These are phyloP conservation scores for Pseudomugil gertrudae DNA, from an alignment of 2,797 vertebrate genomes.

Conservation along the genomic window DNA sequence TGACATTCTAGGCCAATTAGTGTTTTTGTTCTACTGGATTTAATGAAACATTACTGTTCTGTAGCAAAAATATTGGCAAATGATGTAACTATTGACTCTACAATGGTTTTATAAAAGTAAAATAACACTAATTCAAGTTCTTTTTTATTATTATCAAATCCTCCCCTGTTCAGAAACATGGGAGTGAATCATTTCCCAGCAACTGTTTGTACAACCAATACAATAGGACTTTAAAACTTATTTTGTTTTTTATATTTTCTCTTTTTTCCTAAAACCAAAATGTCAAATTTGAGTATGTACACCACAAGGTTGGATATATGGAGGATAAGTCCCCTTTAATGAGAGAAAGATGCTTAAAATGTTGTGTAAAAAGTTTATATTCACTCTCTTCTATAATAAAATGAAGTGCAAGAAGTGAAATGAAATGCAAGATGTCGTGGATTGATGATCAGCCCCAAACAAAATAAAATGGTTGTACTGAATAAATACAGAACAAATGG, in stretches of 20 bases:
- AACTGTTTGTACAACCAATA: too few species aligned
- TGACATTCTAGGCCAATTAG: neutral
- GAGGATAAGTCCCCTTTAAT: too few species aligned
- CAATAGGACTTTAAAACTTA: too few species aligned
- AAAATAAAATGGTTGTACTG: neutral
- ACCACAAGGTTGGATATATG: too few species aligned
- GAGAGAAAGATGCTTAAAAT: neutral
- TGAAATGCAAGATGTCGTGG: too few species aligned
- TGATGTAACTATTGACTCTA: conserved; percentile 2
- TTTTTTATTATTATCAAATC: conserved; percentile 11
- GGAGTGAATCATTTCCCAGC: neutral
- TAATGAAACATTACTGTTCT: conserved; percentile 23
- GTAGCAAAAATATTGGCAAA: neutral
- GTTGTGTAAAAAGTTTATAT: neutral
- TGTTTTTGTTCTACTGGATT: conserved; percentile 6
- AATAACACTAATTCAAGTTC: neutral
- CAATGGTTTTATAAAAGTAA: conserved; percentile 31
- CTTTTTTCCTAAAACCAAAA: too few species aligned
- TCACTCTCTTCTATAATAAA: neutral
- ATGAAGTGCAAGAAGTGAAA: too few species aligned
- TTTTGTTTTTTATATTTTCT: too few species aligned
- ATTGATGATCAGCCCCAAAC: too few species aligned
- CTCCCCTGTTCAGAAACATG: neutral
- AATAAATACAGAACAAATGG: too few species aligned
- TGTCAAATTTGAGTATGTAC: too few species aligned